Evolutionary conservation across 64 coral and sea anemone genomes (phyloP).

Genomic region (Montipora efflorescens): DNA sequence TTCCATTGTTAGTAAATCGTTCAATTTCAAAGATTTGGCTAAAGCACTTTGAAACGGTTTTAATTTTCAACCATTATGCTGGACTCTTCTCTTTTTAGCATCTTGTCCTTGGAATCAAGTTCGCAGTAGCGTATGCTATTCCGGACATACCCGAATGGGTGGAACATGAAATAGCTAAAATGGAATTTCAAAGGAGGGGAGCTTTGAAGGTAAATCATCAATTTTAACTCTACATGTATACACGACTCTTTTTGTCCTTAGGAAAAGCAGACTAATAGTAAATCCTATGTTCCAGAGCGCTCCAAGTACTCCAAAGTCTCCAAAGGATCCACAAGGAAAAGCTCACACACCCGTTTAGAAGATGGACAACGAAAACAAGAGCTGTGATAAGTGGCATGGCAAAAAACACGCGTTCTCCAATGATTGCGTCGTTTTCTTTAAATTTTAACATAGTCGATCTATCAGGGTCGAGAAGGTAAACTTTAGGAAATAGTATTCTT

Average conservation of each 20-base stretch:
- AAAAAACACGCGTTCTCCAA: background rate
- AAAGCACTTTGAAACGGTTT: background rate
- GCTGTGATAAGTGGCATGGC: no score
- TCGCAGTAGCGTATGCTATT: constrained; percentile 97
- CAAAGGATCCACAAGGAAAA: constrained; percentile 22
- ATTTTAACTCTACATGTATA: background rate
- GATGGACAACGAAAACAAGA: background rate
- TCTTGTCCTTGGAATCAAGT: constrained; percentile 90
- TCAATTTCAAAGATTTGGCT: background rate
- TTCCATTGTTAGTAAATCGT: background rate
- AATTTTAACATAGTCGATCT: background rate
- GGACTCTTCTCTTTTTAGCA: constrained; percentile 56
- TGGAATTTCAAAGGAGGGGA: constrained; percentile 87
- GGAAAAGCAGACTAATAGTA: background rate
- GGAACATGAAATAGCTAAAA: constrained; percentile 94
- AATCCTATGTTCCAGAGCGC: constrained; percentile 10
- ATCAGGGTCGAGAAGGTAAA: background rate
- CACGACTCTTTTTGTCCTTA: background rate
- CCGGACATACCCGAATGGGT: constrained; percentile 99
- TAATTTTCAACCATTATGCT: background rate
- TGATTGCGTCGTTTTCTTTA: background rate
- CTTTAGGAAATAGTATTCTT: background rate
- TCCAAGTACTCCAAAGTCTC: constrained; percentile 43
- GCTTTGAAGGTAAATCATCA: constrained; percentile 77
- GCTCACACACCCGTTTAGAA: constrained; percentile 30